These are phyloP conservation scores for Tor tambroides DNA, from an alignment of 2,113 vertebrate species.

Conservation along the genomic window DNA sequence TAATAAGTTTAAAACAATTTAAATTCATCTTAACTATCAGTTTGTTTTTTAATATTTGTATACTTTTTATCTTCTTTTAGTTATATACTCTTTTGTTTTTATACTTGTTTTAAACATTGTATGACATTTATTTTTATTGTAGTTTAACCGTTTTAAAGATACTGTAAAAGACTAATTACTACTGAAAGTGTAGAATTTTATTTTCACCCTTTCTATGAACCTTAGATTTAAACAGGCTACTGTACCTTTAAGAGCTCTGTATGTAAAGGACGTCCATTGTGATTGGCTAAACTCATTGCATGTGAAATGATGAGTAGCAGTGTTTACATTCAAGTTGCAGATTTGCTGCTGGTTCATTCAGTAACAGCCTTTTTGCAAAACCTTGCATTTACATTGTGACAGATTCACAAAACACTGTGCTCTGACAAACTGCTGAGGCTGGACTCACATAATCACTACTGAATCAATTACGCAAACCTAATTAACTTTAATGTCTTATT, in stretches of 20 bases:
- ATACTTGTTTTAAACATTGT: too few relatives aligned
- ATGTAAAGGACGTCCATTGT: background rate
- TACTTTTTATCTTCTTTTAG: too few relatives aligned
- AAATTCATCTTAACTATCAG: background rate
- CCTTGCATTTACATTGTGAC: background rate
- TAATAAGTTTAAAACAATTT: background rate
- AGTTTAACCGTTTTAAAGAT: too few relatives aligned
- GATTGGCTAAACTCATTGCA: background rate
- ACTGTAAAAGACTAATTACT: too few relatives aligned
- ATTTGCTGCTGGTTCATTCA: background rate
- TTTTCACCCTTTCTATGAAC: background rate
- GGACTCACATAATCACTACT: background rate
- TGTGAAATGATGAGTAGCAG: background rate
- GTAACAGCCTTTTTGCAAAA: background rate
- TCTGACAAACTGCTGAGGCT: background rate
- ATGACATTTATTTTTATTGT: too few relatives aligned
- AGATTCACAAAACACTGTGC: background rate
- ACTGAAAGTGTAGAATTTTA: background rate
- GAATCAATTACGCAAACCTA: background rate
- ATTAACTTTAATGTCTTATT: background rate
- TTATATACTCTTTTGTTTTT: too few relatives aligned
- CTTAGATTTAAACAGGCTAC: background rate
- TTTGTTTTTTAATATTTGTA: too few relatives aligned
- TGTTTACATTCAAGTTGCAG: background rate
- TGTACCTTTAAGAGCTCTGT: background rate